phyloP scores from a whole-genome alignment of 2,797 vertebrate genomes.

The Meda fulgida region DNA sequence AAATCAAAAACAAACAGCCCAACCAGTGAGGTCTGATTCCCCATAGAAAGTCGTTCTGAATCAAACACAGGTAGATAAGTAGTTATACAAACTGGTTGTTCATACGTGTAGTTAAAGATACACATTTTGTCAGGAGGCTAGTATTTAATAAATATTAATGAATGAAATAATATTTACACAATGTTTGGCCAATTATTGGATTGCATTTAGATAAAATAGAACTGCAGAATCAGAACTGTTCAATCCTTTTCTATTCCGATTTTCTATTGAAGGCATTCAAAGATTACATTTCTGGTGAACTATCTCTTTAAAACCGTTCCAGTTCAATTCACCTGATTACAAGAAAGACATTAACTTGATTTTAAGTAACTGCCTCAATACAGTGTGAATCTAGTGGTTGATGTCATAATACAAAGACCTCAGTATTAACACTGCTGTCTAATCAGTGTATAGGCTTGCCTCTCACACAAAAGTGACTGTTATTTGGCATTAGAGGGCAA shows the following conservation, averaged over 20 bases:
- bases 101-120: not conserved
- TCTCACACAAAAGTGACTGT: conserved; percentile 26
- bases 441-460: conserved; percentile 13
- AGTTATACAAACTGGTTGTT: not conserved
- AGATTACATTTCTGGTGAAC: not conserved
- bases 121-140: not conserved
- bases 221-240: not conserved
- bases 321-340: conserved; percentile 9
- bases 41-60: no score
- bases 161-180: not conserved
- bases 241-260: not conserved
- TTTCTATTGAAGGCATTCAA: not conserved
- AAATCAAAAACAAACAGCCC: no score
- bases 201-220: not conserved
- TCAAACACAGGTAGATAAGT: no score
- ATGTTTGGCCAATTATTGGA: no score
- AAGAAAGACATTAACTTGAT: not conserved
- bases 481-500: conserved; percentile 23
- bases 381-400: not conserved
- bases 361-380: not conserved
- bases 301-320: not conserved
- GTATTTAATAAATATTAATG: not conserved
- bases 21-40: no score
- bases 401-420: conserved; percentile 22
- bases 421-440: conserved; percentile 19